These are phyloP conservation scores for Melanotaenia pygmaea DNA, from an alignment of 2,797 vertebrate species.

Conservation along the genomic window DNA sequence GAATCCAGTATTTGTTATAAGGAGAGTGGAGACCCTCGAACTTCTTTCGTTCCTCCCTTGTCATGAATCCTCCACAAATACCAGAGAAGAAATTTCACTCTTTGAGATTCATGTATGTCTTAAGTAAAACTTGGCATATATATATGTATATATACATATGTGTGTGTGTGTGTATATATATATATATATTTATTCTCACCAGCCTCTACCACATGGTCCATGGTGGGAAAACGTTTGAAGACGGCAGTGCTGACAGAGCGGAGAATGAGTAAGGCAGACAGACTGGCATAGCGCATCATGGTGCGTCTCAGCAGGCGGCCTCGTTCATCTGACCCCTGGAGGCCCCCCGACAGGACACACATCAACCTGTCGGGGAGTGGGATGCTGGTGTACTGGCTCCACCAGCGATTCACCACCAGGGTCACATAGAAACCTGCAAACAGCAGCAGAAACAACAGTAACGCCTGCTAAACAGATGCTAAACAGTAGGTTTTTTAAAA, in stretches of 20 bases:
- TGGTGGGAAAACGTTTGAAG: conserved; percentile 90
- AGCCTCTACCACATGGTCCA: conserved; percentile 91
- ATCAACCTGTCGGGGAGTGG: conserved; percentile 89
- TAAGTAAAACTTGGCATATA: no score
- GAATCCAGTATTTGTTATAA: conserved; percentile 96
- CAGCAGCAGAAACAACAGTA: not conserved
- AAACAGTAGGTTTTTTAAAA: not conserved
- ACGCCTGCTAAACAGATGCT: not conserved
- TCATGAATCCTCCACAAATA: conserved; percentile 90
- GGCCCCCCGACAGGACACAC: conserved; percentile 84
- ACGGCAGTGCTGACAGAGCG: conserved; percentile 89
- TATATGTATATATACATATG: no score
- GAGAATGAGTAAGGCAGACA: conserved; percentile 88
- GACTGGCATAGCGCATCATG: conserved; percentile 88
- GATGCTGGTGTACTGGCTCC: conserved; percentile 90
- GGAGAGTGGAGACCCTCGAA: conserved; percentile 90
- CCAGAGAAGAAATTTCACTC: not conserved
- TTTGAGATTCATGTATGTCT: no score
- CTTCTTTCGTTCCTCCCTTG: conserved; percentile 91
- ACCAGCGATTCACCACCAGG: conserved; percentile 92
- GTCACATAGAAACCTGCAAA: conserved; percentile 90
- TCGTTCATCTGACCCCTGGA: conserved; percentile 86
- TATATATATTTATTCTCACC: conserved; percentile 71
- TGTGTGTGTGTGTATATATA: no score
- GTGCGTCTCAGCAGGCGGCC: conserved; percentile 89